phyloP scores from a whole-genome alignment of 2,113 vertebrate genomes.

The Calidris pygmaea region DNA sequence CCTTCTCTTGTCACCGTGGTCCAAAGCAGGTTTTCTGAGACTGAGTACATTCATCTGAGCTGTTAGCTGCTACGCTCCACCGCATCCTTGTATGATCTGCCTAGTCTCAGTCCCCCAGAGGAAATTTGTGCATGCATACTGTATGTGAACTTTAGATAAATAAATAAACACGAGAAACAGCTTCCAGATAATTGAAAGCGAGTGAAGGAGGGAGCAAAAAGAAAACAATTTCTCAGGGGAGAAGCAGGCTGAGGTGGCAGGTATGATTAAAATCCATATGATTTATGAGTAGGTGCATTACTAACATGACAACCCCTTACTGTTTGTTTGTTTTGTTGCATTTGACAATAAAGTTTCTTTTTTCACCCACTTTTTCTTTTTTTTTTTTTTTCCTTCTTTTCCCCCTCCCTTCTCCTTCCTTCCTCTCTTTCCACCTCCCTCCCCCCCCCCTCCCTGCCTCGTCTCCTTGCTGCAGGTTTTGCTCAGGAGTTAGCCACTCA shows the following conservation, averaged over 20 bases:
- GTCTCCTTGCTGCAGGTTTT: constrained; percentile 73
- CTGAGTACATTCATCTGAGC: constrained; percentile 78
- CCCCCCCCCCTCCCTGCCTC: too few species aligned
- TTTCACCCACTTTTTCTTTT: neutral
- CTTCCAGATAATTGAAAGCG: constrained; percentile 94
- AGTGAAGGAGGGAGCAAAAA: constrained; percentile 81
- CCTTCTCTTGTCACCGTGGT: constrained; percentile 71
- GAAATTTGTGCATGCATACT: constrained; percentile 86
- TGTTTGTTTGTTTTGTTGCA: constrained; percentile 75
- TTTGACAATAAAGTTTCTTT: constrained; percentile 78
- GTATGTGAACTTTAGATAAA: constrained; percentile 92
- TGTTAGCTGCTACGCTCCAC: constrained; percentile 81
- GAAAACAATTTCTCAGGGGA: constrained; percentile 83
- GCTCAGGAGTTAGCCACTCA: constrained; percentile 79
- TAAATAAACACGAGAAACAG: constrained; percentile 90
- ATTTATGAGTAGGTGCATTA: constrained; percentile 91
- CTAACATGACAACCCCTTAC: constrained; percentile 78
- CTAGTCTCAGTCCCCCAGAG: constrained; percentile 77
- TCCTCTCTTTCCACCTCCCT: neutral
- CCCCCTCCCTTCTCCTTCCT: neutral
- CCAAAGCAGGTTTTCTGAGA: constrained; percentile 71
- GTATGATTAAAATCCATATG: constrained; percentile 94
- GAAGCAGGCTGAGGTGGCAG: constrained; percentile 80
- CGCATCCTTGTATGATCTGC: constrained; percentile 78
- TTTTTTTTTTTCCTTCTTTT: neutral